Evolutionary conservation across 2,888 invertebrate species (phyloP).

Genomic region (Galerucella pusilla): DNA sequence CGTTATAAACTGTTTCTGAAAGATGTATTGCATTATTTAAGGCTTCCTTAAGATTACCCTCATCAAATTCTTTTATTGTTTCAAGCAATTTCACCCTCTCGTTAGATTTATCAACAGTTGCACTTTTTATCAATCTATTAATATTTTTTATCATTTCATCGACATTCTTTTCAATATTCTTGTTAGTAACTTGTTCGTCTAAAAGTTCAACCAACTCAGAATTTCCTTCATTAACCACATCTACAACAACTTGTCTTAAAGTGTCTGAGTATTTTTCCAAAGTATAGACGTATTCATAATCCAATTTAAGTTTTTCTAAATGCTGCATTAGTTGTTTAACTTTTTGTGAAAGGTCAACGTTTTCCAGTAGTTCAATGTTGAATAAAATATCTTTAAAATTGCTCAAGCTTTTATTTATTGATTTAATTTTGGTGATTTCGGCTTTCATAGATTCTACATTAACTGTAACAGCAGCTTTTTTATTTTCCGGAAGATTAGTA

Average conservation of each 20-base stretch:
- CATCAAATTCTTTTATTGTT: neutral
- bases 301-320: neutral
- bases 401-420: conserved; percentile 5
- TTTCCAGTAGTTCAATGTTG: conserved; percentile 2
- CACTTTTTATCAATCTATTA: neutral
- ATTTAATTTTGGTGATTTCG: conserved; percentile 21
- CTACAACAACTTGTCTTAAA: neutral
- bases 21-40: neutral
- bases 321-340: neutral
- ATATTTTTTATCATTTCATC: neutral
- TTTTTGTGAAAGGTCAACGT: neutral
- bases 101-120: neutral
- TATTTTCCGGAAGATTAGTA: conserved; percentile 13
- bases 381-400: neutral
- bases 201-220: neutral
- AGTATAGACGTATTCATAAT: neutral
- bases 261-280: conserved; percentile 1
- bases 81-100: neutral
- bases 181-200: neutral
- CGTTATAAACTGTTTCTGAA: neutral
- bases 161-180: neutral
- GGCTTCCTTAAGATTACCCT: neutral
- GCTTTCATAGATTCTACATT: conserved; percentile 25
- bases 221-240: neutral
- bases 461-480: conserved; percentile 12